Conservation (phyloP, 2,113 vertebrate genomes). For the Genyomyrus donnyi region DNA sequence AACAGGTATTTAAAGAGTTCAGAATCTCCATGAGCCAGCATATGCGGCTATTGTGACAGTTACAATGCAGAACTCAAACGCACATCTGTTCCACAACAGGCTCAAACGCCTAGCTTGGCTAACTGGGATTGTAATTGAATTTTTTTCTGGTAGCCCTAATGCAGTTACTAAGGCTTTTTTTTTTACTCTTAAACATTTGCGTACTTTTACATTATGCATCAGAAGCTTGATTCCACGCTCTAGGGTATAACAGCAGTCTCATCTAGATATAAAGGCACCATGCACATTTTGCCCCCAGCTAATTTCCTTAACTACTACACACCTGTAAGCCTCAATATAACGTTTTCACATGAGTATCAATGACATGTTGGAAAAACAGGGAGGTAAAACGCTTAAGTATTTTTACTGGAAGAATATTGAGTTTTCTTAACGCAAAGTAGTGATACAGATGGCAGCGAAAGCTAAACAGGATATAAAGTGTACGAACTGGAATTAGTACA, state of each 20-base stretch:
- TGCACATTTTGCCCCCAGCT: neutral
- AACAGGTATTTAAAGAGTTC: neutral
- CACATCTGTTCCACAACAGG: neutral
- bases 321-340: neutral
- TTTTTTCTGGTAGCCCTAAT: neutral
- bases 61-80: neutral
- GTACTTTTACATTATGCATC: neutral
- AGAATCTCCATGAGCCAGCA: neutral
- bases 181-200: neutral
- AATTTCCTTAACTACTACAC: neutral
- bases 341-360: neutral
- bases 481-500: neutral
- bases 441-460: neutral
- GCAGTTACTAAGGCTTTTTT: neutral
- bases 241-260: neutral
- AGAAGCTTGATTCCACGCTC: neutral
- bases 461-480: neutral
- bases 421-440: neutral
- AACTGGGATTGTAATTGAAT: neutral
- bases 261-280: neutral
- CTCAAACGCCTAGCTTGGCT: neutral
- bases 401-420: neutral
- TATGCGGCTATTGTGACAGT: neutral
- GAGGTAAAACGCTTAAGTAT: neutral
- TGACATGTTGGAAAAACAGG: neutral